Percentiles rank a stretch among this genome's conserved stretches.
Evolutionary conservation across 2,888 invertebrate species (phyloP).

Genomic region (Panopea generosa): DNA sequence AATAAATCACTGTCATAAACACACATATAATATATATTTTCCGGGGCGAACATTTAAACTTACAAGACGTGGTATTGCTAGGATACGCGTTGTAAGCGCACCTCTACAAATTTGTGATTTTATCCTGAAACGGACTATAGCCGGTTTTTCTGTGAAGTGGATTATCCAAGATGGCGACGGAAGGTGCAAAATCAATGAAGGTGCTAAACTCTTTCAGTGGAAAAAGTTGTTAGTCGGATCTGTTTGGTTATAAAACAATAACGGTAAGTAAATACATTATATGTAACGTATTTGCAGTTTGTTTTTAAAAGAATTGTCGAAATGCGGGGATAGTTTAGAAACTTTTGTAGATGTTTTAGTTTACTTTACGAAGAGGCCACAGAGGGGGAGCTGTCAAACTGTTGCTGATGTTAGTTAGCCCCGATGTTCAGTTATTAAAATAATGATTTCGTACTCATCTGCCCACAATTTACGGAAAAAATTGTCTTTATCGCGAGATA

Average conservation of each 20-base stretch:
- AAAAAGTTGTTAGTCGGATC: slow-evolving; percentile 7
- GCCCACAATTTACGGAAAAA: no score
- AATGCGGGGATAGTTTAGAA: background rate
- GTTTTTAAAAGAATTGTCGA: background rate
- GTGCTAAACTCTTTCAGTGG: slow-evolving; percentile 28
- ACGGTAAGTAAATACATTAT: background rate
- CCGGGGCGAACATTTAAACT: no score
- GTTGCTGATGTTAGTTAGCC: no score
- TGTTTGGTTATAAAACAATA: background rate
- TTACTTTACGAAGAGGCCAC: slow-evolving; percentile 34
- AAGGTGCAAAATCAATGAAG: slow-evolving; percentile 45
- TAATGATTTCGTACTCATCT: no score
- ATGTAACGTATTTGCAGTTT: background rate
- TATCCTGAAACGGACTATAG: slow-evolving; percentile 27
- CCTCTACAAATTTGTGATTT: no score
- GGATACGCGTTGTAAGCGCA: background rate
- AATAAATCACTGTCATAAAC: no score
- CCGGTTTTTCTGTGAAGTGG: slow-evolving; percentile 36
- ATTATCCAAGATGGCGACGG: slow-evolving; percentile 60
- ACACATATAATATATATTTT: no score
- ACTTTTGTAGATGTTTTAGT: slow-evolving; percentile 12
- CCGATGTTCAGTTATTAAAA: no score
- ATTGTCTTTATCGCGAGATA: no score
- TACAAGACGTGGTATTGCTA: no score
- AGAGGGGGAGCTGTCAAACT: slow-evolving; percentile 10